A percentile compares a stretch with the other conserved stretches of the same genome.
Conservation (phyloP, 1,140 invertebrate genomes). For the Diachasmimorpha longicaudata region DNA sequence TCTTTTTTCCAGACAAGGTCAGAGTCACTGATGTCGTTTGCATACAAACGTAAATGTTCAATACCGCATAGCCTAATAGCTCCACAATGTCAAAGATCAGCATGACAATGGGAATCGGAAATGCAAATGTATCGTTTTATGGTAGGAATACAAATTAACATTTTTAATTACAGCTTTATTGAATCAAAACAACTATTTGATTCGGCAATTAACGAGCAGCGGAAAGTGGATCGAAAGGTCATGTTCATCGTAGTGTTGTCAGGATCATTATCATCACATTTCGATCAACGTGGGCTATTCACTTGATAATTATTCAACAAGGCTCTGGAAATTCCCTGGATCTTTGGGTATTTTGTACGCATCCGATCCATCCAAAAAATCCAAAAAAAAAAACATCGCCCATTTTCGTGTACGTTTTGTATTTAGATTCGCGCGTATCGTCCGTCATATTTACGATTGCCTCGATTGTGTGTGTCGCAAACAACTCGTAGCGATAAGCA, state of each 20-base stretch:
- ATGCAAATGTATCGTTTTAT: conserved; percentile 22
- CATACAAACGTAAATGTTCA: conserved; percentile 31
- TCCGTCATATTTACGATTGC: conserved; percentile 47
- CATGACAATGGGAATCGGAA: conserved; percentile 27
- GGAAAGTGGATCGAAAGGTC: conserved; percentile 24
- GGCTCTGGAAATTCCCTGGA: too few relatives aligned
- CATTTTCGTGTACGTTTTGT: background rate
- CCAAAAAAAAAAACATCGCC: background rate
- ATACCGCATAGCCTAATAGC: conserved; percentile 7
- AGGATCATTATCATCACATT: conserved; percentile 6
- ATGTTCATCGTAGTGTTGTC: background rate
- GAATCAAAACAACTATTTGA: conserved; percentile 15
- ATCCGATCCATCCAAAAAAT: background rate
- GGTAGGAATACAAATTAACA: conserved; percentile 17
- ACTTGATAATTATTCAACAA: background rate
- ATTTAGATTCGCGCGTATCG: conserved; percentile 24
- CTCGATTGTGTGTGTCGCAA: conserved; percentile 34
- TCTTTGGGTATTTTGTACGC: background rate
- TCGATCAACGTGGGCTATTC: background rate
- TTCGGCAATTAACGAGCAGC: conserved; percentile 22
- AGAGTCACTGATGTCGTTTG: conserved; percentile 34
- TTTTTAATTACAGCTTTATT: conserved; percentile 29
- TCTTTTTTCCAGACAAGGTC: conserved; percentile 32
- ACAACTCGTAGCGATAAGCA: conserved; percentile 41
- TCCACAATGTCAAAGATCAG: conserved; percentile 25